Base-by-base conservation (phyloP, 2,888 invertebrate species). In the Deroplatys truncata region DNA sequence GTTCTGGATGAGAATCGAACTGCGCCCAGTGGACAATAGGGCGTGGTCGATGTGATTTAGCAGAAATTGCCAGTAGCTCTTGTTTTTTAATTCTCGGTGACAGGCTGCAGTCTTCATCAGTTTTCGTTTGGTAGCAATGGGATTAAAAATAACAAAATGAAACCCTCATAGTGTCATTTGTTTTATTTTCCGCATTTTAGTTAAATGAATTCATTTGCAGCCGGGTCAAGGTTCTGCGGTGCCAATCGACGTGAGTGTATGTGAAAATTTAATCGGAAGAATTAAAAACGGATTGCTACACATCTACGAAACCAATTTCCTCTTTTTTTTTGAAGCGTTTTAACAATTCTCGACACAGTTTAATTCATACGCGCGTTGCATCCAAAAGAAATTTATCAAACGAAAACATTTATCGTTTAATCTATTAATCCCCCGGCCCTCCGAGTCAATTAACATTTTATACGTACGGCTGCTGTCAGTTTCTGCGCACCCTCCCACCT, bases 311-410 rank as follows among this genome's bases (percentile, higher is more conserved):
- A 72, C 56, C 56, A 72, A 72, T 72, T 72, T 72, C 20, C 20
- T 72, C 20, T 2, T 2, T 10, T 29, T 84, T 84, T 29, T 29
- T 16, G 4, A 29, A 84, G 84, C 49, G 85, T 85, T 85, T 72
- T 28, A 85, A 85, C 85, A 85, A n/a, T 85, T 85, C n/a, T 35
- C 86, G 25, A n/a, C 29, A 31, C 85, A 85, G 85, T 85, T n/a
- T 85, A 72, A 85, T 85, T 43, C 49, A 20, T 49, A 28, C 20
- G 28, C 56, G 28, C 29, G 82, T 25, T 72, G 82, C 29, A 29
- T 86, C 28, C 82, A 82, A 82, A 86, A 86, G 86, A 86, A 86
- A 86, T 86, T 86, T 86, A 82, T 86, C 82, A 86, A 86, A 86
- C 49, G 86, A 28, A 72, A 72, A 72, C 56, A 72, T 72, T 86